Evolutionary conservation across 2,888 invertebrate genomes (phyloP).

Genomic region (Urechis unicinctus): DNA sequence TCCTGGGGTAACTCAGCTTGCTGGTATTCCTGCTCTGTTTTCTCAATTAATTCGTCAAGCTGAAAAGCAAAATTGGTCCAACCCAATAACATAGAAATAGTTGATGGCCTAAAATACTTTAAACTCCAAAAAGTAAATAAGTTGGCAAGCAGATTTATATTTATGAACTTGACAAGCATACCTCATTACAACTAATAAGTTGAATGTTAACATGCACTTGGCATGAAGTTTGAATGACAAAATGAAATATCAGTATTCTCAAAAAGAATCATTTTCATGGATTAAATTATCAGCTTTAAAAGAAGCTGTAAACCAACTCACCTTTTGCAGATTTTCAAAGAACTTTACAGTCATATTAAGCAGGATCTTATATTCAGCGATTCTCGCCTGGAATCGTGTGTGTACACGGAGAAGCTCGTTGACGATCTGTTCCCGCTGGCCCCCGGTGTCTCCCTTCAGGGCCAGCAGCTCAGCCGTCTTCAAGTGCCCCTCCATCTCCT

Average conservation of each 20-base stretch:
- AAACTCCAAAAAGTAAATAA: not conserved
- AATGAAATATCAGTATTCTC: too few relatives aligned
- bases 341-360: conserved; percentile 66
- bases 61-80: conserved; percentile 31
- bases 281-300: too few relatives aligned
- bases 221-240: too few relatives aligned
- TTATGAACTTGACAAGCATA: too few relatives aligned
- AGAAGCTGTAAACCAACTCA: conserved; percentile 41
- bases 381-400: conserved; percentile 62
- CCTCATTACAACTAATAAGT: too few relatives aligned
- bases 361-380: conserved; percentile 67
- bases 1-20: conserved; percentile 51
- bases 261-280: too few relatives aligned
- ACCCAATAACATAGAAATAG: not conserved
- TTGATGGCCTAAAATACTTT: not conserved
- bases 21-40: conserved; percentile 55
- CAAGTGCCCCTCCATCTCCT: conserved; percentile 61
- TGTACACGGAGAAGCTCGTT: conserved; percentile 63
- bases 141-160: too few relatives aligned
- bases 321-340: conserved; percentile 63
- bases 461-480: conserved; percentile 63
- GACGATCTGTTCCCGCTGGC: conserved; percentile 59
- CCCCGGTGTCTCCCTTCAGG: conserved; percentile 57
- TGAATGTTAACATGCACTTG: too few relatives aligned
- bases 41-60: conserved; percentile 60